Evolutionary conservation across 2,113 vertebrate species (phyloP), one percentile per base, ranked within the genome.

Genomic region (Taxidea taxus): DNA sequence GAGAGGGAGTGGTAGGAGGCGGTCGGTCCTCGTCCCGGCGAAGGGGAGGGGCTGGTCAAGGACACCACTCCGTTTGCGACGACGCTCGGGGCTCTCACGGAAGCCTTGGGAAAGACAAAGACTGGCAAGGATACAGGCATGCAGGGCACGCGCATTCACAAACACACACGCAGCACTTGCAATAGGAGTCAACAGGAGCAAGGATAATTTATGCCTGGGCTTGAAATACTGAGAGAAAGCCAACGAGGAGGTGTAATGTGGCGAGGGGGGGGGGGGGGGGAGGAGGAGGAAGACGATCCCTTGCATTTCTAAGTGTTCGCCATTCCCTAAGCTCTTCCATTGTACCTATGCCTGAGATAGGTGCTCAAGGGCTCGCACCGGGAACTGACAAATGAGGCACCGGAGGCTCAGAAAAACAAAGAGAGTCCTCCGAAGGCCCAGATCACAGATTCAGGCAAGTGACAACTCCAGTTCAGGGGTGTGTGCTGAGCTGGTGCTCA

Each of bases 161-260:
- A 29, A 58, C 25, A 78, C n/a, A 29, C 16, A n/a, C 31, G 2
- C 60, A 23, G 64, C 47, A 15, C 74, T 64, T 80, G 74, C 31
- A 77, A 42, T 4, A 74, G 81, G 95, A 94, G 44, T 64, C 94
- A 66, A 47, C 66, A 42, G 88, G 16, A 96, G 87, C 85, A 86
- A 93, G n/a, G 23, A 37, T 82, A 86, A 90, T 94, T 94, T 68
- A 68, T 91, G 49, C 5, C 66, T 72, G 78, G 34, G 18, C 74
- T 97, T 92, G 94, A 96, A 80, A 91, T 77, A 86, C 95, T 68
- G 7, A 91, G 92, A 47, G 96, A 95, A 90, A 92, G 90, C 66
- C 42, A 72, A 51, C 31, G 39, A 66, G 94, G 78, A 81, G 92
- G 92, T 34, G 47, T 97, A 97, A 60, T n/a, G 54, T 44, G n/a